phyloP scores from a whole-genome alignment of 2,797 vertebrate genomes.

The Natrix natrix region DNA sequence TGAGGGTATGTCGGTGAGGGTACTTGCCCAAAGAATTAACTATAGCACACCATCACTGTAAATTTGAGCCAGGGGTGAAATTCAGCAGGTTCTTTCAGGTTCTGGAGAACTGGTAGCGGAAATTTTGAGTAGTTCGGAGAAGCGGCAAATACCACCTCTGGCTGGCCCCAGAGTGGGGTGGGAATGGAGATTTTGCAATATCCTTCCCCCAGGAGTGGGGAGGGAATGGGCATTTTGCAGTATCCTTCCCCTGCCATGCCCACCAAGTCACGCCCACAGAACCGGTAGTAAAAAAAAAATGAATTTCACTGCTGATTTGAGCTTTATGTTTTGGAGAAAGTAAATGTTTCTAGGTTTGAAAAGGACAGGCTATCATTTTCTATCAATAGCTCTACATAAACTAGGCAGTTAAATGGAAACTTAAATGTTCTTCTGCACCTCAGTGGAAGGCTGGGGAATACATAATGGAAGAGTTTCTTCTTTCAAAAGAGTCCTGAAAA shows the following conservation, averaged over 20 bases:
- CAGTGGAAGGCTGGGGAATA: constrained; percentile 52
- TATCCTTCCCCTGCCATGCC: too few species aligned
- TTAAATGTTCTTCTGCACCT: constrained; percentile 55
- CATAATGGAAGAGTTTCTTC: constrained; percentile 45
- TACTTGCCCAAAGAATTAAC: constrained; percentile 22
- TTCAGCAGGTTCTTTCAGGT: too few species aligned
- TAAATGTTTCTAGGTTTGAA: constrained; percentile 59
- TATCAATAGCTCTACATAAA: constrained; percentile 55
- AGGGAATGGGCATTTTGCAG: too few species aligned
- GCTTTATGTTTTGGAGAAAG: constrained; percentile 41
- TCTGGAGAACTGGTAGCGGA: too few species aligned
- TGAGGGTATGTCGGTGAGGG: background rate
- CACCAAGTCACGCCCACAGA: too few species aligned
- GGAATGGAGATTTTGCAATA: too few species aligned
- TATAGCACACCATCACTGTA: constrained; percentile 32
- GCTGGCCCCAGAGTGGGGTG: too few species aligned
- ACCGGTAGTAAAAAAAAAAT: too few species aligned
- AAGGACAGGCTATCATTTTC: constrained; percentile 59
- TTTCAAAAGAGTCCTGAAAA: constrained; percentile 62
- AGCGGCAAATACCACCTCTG: too few species aligned
- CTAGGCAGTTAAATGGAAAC: constrained; percentile 57
- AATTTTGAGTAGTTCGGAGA: too few species aligned
- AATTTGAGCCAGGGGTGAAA: constrained; percentile 25
- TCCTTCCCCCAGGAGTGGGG: too few species aligned
- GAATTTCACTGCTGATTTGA: background rate